Evolutionary conservation across 2,113 vertebrate genomes (phyloP).

Genomic region (Hepsetus odoe): DNA sequence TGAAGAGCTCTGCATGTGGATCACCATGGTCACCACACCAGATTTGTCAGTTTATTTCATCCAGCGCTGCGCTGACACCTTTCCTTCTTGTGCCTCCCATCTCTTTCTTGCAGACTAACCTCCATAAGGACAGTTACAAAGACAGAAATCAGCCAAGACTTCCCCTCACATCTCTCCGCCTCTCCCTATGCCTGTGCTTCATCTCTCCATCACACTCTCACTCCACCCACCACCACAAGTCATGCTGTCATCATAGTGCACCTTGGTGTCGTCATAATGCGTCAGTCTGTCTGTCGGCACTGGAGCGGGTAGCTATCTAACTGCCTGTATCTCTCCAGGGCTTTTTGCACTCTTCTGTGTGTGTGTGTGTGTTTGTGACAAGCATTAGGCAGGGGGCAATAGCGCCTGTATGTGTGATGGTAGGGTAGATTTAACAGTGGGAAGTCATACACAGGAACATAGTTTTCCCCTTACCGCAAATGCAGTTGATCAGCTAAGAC

Average conservation of each 20-base stretch:
- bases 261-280: slow-evolving; percentile 56
- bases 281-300: slow-evolving; percentile 72
- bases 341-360: slow-evolving; percentile 44
- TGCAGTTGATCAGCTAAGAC: too few relatives aligned
- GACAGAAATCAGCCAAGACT: slow-evolving; percentile 55
- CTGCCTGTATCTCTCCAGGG: slow-evolving; percentile 54
- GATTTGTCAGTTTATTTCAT: not conserved
- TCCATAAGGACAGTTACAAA: slow-evolving; percentile 59
- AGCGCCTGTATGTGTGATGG: too few relatives aligned
- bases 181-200: slow-evolving; percentile 67
- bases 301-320: slow-evolving; percentile 66
- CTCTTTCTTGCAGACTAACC: slow-evolving; percentile 60
- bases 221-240: slow-evolving; percentile 62
- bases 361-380: slow-evolving; percentile 31
- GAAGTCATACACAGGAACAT: too few relatives aligned
- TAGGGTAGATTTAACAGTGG: too few relatives aligned
- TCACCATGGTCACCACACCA: not conserved
- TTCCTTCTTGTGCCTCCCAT: slow-evolving; percentile 59
- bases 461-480: too few relatives aligned
- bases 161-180: slow-evolving; percentile 65
- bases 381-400: too few relatives aligned
- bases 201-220: slow-evolving; percentile 70
- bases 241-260: slow-evolving; percentile 59
- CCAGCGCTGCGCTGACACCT: slow-evolving; percentile 48
- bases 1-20: not conserved